Evolutionary conservation across 2,888 invertebrate genomes (phyloP), one percentile per base, ranked within the genome.

Genomic region (Diarsia rubi): DNA sequence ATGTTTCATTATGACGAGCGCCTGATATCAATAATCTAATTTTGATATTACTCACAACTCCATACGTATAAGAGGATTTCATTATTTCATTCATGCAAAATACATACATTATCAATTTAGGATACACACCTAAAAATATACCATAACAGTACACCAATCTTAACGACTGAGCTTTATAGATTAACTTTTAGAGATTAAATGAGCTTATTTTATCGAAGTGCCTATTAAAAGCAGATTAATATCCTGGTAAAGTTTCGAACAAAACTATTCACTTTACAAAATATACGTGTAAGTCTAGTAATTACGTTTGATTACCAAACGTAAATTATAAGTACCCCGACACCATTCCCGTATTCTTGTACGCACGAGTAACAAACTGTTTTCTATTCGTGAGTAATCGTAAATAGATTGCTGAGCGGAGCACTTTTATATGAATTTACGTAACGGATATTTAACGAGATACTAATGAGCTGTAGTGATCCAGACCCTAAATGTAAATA

Each of bases 391-490:
- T 60, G 68, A 68, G 62, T 71, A 72, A 82, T 69, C 49, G 49
- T 82, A 68, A 82, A 77, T 68, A 76, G 59, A 76, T 82, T 67
- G 59, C 49, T 37, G 70, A 72, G 49, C 54, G 60, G 16, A 76
- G 47, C 54, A 72, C 42, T 82, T 85, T 82, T 69, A 69, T 81
- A 64, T 77, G 24, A 78, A 82, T 78, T 69, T 70, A 57, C 78
- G 83, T 72, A 71, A 82, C 70, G 64, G 16, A 63, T 78, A 71
- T 70, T 85, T 67, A 73, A 73, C 78, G 78, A 82, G 78, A 77
- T 73, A 85, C 64, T 82, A 82, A 82, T 85, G 82, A 81, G 82
- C 19, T 74, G 16, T 63, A 80, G 67, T 75, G 42, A 69, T 64
- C 73, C 62, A 47, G 69, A 75, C 62, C 68, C 45, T 69, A 57